phyloP scores from a whole-genome alignment of 2,888 invertebrate genomes.

The Scaptomyza flava region DNA sequence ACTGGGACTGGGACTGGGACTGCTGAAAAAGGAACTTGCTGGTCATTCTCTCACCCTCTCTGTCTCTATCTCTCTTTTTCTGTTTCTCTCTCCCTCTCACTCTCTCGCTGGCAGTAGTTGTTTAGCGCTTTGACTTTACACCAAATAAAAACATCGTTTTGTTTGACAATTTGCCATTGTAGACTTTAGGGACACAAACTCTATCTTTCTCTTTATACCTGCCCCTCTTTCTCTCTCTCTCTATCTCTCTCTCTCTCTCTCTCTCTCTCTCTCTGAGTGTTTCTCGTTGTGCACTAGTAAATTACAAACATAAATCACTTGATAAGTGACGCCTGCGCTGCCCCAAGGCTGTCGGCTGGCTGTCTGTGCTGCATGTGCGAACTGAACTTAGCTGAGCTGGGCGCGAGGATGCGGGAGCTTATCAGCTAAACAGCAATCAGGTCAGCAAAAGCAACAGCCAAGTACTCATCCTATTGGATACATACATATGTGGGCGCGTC shows the following conservation, averaged over 20 bases:
- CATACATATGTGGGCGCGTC: constrained; percentile 15
- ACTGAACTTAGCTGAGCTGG: constrained; percentile 3
- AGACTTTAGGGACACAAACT: constrained; percentile 55
- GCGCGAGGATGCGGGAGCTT: constrained; percentile 54
- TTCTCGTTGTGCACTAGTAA: constrained; percentile 54
- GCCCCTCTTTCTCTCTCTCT: neutral
- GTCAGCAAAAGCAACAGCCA: constrained; percentile 53
- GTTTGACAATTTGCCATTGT: constrained; percentile 66
- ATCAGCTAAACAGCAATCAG: constrained; percentile 71
- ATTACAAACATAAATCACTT: constrained; percentile 77
- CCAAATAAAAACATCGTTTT: constrained; percentile 62
- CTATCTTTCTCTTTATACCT: too few species aligned
- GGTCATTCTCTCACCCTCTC: constrained; percentile 6
- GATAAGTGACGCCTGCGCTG: constrained; percentile 72
- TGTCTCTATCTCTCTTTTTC: too few species aligned
- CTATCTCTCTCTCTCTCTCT: neutral
- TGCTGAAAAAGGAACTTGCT: constrained; percentile 1
- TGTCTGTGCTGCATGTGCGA: constrained; percentile 20
- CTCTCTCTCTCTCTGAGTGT: constrained; percentile 4
- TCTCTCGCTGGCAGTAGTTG: neutral
- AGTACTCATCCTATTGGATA: constrained; percentile 14
- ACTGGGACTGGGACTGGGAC: neutral
- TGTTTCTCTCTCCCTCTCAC: neutral
- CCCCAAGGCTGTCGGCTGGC: constrained; percentile 31
- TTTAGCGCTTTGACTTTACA: constrained; percentile 32